Percentiles rank a stretch among this genome's conserved stretches.
Conservation (phyloP, 2,888 invertebrate genomes). For the Aleiodes testaceus region DNA sequence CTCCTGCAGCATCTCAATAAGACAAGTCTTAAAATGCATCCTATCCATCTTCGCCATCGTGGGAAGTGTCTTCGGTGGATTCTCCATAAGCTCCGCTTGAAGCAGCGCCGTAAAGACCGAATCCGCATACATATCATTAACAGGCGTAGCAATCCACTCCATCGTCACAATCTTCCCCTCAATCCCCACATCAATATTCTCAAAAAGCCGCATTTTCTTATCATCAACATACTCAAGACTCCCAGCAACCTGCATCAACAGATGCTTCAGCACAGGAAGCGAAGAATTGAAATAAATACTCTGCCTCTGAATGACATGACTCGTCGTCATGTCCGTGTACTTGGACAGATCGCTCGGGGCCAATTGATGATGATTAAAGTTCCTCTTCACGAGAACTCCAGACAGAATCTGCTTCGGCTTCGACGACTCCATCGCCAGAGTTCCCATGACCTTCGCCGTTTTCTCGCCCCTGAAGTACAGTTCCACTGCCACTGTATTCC, state of each 20-base stretch:
- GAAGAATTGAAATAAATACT: slow-evolving; percentile 91
- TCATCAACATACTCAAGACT: slow-evolving; percentile 83
- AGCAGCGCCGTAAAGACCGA: slow-evolving; percentile 91
- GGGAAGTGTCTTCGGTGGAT: slow-evolving; percentile 77
- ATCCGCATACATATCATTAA: slow-evolving; percentile 99
- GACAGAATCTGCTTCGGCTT: slow-evolving; percentile 86
- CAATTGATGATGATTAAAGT: slow-evolving; percentile 98
- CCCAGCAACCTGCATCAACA: slow-evolving; percentile 86
- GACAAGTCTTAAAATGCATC: slow-evolving; percentile 93
- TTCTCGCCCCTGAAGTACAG: slow-evolving; percentile 98
- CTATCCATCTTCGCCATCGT: slow-evolving; percentile 85
- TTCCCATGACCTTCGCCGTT: slow-evolving; percentile 98
- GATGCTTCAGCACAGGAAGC: slow-evolving; percentile 81
- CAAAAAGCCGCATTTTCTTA: slow-evolving; percentile 86
- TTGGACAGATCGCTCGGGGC: slow-evolving; percentile 93
- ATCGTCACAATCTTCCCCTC: slow-evolving; percentile 89
- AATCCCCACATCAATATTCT: slow-evolving; percentile 85
- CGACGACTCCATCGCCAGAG: slow-evolving; percentile 88
- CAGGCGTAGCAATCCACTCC: slow-evolving; percentile 96
- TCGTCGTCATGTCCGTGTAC: slow-evolving; percentile 97
- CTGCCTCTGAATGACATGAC: slow-evolving; percentile 92
- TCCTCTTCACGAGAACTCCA: slow-evolving; percentile 95
- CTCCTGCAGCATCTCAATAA: slow-evolving; percentile 92
- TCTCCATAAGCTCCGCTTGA: slow-evolving; percentile 84
- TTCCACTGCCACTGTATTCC: slow-evolving; percentile 94